Base-by-base conservation (phyloP, 2,888 invertebrate genomes). In the Alloscopus bannaensis region DNA sequence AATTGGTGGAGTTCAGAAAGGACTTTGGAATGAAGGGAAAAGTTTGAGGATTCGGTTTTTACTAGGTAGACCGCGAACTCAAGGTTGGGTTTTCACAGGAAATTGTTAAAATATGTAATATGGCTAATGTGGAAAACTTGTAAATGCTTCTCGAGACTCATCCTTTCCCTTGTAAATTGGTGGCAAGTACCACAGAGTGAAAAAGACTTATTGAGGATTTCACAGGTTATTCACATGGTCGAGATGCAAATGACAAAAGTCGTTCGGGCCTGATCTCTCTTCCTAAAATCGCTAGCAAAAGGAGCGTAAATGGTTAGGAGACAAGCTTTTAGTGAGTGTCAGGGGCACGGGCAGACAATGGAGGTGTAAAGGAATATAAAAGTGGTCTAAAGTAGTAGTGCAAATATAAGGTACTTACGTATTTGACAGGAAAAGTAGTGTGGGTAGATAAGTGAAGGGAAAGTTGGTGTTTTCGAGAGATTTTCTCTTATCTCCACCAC, bases 151-250 rank as follows among this genome's bases (percentile, higher is more conserved):
- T n/a, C n/a, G n/a, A n/a, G 66, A 31, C 73, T 28, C 65, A 66
- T 73, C 68, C 68, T 69, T 69, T 76, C 69, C 62, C 52, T 52
- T 76, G 69, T 76, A 69, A 76, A 57, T 66, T 36, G 28, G 3
- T n/a, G n/a, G n/a, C n/a, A 66, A 75, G 47, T 73, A n/a, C 28
- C 26, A 26, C 26, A 22, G 47, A 52, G 24, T 11, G 40, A 36
- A 26, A 16, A 50, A 29, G 45, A 8, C 18, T 29, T 57, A 22
- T 57, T 40, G 29, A 16, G 26, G 24, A 28, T 52, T 66, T 57
- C n/a, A 26, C 65, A 66, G 73, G 65, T 73, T 73, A 66, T 73
- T 73, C 65, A 73, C 73, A 62, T 73, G 36, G n/a, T 73, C 57
- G 42, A 47, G 55, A 55, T 55, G 62, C 28, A 73, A 73, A 65